Base-by-base conservation (phyloP, 2,113 vertebrate species). In the Hippopotamus amphibius region DNA sequence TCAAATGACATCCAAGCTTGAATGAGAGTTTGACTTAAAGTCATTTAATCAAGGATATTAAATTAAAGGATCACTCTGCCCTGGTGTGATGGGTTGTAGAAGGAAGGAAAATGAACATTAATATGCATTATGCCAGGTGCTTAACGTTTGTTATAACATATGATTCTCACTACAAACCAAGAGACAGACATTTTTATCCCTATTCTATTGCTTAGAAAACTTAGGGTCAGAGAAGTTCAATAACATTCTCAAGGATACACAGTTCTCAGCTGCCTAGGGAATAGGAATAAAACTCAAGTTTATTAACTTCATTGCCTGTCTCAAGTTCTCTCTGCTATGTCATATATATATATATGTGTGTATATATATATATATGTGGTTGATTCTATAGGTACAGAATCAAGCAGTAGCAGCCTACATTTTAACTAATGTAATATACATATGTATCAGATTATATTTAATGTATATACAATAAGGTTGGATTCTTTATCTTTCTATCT, bases 1-100 rank as follows among this genome's bases (percentile, higher is more conserved):
- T 80, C 85, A 95, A 95, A 96, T 0, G 53, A 61, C 33, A 95
- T 14, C 80, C 41, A 57, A 61, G 37, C 48, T 96, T 68, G 19
- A 48, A 96, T 95, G 83, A 96, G 77, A 96, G 19, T 84, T 81
- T 96, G 68, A 96, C 92, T 90, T 95, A 94, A 95, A 89, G 10
- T 19, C 94, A 95, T 3, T 85, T 96, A 87, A 97, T 87, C 53
- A 95, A 91, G 81, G 92, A 65, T 90, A 55, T 95, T 76, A 93
- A 90, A 97, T 95, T 4, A 92, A 97, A 96, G 8, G 6, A 76
- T 63, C 8, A 55, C 59, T 94, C 37, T 37, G 59, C 7, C 71
- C 93, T 88, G 71, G 6, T 71, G 69, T 92, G 87, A 96, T 53
- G 50, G 46, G 69, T 96, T 96, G 76, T 77, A 72, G 76, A 95